A percentile compares a stretch with the other conserved stretches of the same genome.
Conservation (phyloP, 2,888 invertebrate genomes). For the Theretra japonica region DNA sequence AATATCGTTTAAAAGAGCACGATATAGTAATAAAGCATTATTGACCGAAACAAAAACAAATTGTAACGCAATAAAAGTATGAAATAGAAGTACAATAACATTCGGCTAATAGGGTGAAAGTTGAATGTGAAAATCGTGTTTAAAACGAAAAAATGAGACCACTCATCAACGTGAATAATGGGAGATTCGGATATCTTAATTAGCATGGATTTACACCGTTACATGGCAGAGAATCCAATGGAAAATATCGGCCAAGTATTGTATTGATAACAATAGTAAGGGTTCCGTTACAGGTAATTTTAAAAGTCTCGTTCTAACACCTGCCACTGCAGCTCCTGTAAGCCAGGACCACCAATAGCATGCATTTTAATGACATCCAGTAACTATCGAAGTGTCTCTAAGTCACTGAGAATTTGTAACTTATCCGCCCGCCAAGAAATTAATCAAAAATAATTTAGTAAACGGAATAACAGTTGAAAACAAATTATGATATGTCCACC, state of each 20-base stretch:
- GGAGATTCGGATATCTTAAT: conserved; percentile 66
- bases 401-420: no score
- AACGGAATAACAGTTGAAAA: no score
- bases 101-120: conserved; percentile 35
- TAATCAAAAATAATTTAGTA: no score
- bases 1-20: conserved; percentile 51
- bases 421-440: no score
- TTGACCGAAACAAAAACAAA: conserved; percentile 56
- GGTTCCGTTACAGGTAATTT: conserved; percentile 27
- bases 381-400: no score
- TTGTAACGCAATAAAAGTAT: conserved; percentile 53
- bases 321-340: no score
- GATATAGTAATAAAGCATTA: conserved; percentile 64
- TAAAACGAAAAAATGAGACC: conserved; percentile 51
- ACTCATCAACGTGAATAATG: conserved; percentile 57
- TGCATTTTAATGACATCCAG: no score
- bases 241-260: conserved; percentile 32
- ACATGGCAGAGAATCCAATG: conserved; percentile 44
- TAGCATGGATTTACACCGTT: conserved; percentile 66
- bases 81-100: conserved; percentile 35
- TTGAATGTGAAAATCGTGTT: conserved; percentile 37
- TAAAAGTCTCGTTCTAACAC: no score
- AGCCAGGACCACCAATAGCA: no score
- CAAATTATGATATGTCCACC: no score
- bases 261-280: neutral